Base-by-base conservation (phyloP, 2,888 invertebrate species). In the Rhamphomyia laevipes region DNA sequence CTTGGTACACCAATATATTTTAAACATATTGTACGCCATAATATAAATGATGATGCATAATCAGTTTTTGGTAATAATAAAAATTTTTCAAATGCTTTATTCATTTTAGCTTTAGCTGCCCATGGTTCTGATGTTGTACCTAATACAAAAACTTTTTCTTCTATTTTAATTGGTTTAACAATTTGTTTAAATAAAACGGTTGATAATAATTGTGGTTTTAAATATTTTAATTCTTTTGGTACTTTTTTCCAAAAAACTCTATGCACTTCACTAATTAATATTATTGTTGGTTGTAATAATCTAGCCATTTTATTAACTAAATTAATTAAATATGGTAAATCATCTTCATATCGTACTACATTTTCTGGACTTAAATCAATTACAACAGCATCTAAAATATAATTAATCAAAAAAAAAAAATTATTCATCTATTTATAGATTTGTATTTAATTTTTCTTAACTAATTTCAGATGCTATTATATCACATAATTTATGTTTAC, bases 401-500 rank as follows among this genome's bases (percentile, higher is more conserved):
- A 5, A 13, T 13, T n/a, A n/a, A n/a, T n/a, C 7, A 13, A 35
- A 17, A 38, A 31, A 45, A 5, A 5, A 23, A 38, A 16, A 17
- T 42, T n/a, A 23, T 18, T 2, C 12, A 10, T 45, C 40, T 10
- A 50, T 46, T 16, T 23, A 13, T 43, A 35, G 45, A 17, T 27
- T 13, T 15, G 12, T 12, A 3, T 18, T 21, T 33, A 33, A 5
- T 5, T 33, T 33, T 5, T 6, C 11, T 33, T 35, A 5, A 61
- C 70, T 65, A 3, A 81, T 71, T 65, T 84, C 84, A 4, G 77
- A 77, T 56, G 84, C 84, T 43, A 88, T 73, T 1, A 84, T 82
- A 55, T 84, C 74, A 0, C 80, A 79, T 17, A 88, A 63, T 56
- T 81, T 71, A 55, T 76, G 77, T 63, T 87, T 86, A 1, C 86